phyloP scores from a whole-genome alignment of 2,113 vertebrate species.

The Sialia sialis region DNA sequence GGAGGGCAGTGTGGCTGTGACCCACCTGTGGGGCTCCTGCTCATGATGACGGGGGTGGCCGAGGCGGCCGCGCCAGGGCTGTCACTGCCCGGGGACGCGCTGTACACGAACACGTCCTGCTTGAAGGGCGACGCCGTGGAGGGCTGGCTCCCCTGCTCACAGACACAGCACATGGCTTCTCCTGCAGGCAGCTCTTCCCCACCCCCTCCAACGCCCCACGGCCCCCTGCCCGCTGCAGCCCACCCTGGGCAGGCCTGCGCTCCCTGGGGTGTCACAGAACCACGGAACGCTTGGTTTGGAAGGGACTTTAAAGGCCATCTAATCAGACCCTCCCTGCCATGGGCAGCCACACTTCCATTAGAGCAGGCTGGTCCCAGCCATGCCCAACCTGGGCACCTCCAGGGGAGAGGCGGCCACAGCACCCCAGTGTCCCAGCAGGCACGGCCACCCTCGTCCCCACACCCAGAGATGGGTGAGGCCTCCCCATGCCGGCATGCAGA shows the following conservation, averaged over 20 bases:
- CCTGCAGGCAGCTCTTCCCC: not conserved
- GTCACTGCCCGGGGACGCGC: slow-evolving; percentile 72
- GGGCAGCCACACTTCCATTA: fast-evolving
- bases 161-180: not conserved
- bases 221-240: not conserved
- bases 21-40: slow-evolving; percentile 89
- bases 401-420: not conserved
- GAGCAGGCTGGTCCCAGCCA: not conserved
- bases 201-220: fast-evolving
- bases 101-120: slow-evolving; percentile 81
- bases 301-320: not conserved
- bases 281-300: not conserved
- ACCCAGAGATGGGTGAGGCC: fast-evolving
- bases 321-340: not conserved
- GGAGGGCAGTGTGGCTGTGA: not conserved
- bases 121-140: slow-evolving; percentile 77
- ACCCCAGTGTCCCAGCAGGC: fast-evolving
- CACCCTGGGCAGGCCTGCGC: not conserved
- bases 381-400: not conserved
- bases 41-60: slow-evolving; percentile 84
- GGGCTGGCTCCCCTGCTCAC: slow-evolving; percentile 78
- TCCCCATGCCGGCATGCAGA: fast-evolving
- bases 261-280: not conserved
- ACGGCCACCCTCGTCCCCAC: not conserved
- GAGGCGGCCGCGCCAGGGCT: slow-evolving; percentile 67